These are phyloP conservation scores for Caiman crocodilus DNA, from an alignment of 2,797 vertebrate genomes.

Conservation along the genomic window DNA sequence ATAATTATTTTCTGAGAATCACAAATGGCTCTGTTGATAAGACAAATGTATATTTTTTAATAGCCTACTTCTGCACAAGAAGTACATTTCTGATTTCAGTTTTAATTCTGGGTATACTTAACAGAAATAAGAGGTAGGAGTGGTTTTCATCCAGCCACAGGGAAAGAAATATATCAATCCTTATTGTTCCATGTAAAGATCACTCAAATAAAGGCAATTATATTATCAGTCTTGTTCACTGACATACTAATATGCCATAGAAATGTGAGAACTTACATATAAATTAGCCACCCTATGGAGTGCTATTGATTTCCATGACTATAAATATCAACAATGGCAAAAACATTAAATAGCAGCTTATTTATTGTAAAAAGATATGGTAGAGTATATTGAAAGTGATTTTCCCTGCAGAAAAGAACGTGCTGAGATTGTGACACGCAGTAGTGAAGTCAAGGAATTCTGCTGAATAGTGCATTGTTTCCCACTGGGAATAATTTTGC, in stretches of 20 bases:
- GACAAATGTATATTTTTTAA: not conserved
- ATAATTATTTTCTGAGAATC: not conserved
- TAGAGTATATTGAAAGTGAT: not conserved
- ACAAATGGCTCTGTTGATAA: not conserved
- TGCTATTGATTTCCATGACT: not conserved
- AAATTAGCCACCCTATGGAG: not conserved
- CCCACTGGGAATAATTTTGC: not conserved
- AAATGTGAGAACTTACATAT: not conserved
- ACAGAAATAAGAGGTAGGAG: not conserved
- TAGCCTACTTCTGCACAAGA: not conserved
- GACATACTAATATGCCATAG: not conserved
- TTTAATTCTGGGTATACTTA: not conserved
- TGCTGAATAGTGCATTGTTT: conserved; percentile 2
- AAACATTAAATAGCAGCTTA: not conserved
- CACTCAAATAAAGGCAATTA: not conserved
- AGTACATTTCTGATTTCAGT: not conserved
- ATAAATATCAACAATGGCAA: conserved; percentile 37
- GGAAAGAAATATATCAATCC: not conserved
- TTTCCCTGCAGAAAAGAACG: rapidly evolving
- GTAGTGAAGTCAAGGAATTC: conserved; percentile 37
- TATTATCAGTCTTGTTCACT: not conserved
- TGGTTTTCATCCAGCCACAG: not conserved
- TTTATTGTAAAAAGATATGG: not conserved
- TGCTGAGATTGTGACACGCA: not conserved
- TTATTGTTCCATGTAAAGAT: not conserved